A percentile compares a stretch with the other conserved stretches of the same genome.
Evolutionary conservation across 2,113 vertebrate genomes (phyloP).

Genomic region (Microcebus lehilahytsara): DNA sequence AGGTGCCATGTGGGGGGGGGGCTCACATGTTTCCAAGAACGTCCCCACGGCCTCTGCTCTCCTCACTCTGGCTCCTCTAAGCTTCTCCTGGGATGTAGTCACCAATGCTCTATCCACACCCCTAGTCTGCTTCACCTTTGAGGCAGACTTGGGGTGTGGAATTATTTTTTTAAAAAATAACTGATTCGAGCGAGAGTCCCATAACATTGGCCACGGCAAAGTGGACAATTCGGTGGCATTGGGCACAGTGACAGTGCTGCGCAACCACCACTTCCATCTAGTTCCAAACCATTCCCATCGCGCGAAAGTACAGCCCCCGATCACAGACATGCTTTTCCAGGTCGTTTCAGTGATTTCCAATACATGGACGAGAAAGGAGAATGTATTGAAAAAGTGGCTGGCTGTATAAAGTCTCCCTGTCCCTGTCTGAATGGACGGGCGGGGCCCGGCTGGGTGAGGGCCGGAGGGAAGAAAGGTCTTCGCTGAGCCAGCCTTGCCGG

Average conservation of each 20-base stretch:
- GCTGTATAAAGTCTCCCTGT: accelerated
- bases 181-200: accelerated
- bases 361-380: not conserved
- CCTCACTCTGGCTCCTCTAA: too few relatives aligned
- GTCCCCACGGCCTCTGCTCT: accelerated
- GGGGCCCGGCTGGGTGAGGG: not conserved
- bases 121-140: not conserved
- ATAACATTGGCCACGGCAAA: accelerated
- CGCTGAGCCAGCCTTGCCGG: accelerated
- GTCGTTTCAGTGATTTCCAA: not conserved
- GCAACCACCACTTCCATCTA: accelerated
- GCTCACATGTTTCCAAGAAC: accelerated
- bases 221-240: not conserved
- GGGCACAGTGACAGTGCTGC: accelerated
- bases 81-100: not conserved
- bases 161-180: not conserved
- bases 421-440: accelerated
- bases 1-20: not conserved
- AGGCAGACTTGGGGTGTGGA: too few relatives aligned
- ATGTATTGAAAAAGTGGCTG: accelerated
- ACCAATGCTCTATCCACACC: not conserved
- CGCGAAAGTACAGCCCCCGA: not conserved
- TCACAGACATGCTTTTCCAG: not conserved
- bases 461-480: not conserved
- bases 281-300: not conserved